Percentiles rank a stretch among this genome's conserved stretches.
Conservation (phyloP, 2,888 invertebrate genomes). For the Dysmachus trigonus region DNA sequence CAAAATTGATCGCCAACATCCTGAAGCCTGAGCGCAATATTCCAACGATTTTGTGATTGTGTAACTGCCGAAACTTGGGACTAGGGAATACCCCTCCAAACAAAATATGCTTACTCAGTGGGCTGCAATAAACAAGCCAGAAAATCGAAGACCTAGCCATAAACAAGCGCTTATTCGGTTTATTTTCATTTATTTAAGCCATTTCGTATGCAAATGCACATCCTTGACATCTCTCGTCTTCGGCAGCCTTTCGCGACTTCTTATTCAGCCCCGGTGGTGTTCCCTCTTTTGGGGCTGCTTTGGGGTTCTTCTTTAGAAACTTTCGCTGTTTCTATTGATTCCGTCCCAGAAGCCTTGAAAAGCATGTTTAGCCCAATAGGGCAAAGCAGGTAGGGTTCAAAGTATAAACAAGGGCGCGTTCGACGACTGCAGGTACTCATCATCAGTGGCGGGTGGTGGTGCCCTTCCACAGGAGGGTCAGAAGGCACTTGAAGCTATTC, state of each 20-base stretch:
- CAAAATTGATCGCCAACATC: not conserved
- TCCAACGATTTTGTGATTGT: not conserved
- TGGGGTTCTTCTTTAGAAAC: not conserved
- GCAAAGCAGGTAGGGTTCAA: not conserved
- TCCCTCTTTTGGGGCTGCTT: not conserved
- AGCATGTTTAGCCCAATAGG: not conserved
- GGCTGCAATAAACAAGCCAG: not conserved
- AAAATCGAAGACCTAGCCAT: not conserved
- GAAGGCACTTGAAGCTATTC: not conserved
- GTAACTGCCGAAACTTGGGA: not conserved
- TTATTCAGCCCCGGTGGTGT: not conserved
- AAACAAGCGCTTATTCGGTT: not conserved
- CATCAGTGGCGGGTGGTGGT: not conserved
- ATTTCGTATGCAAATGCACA: not conserved
- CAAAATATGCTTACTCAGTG: not conserved
- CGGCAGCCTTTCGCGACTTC: not conserved
- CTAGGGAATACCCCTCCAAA: not conserved
- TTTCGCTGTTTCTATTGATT: slow-evolving; percentile 27
- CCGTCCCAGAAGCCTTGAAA: not conserved
- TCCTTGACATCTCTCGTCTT: not conserved
- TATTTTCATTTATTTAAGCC: not conserved
- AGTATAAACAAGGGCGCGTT: not conserved
- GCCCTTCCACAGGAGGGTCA: not conserved
- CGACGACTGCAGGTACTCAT: not conserved
- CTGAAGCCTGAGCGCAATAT: not conserved